Percentiles rank a stretch among this genome's conserved stretches.
These are phyloP conservation scores for Drosophila nannoptera DNA, from an alignment of 1,140 invertebrate species.

Conservation along the genomic window DNA sequence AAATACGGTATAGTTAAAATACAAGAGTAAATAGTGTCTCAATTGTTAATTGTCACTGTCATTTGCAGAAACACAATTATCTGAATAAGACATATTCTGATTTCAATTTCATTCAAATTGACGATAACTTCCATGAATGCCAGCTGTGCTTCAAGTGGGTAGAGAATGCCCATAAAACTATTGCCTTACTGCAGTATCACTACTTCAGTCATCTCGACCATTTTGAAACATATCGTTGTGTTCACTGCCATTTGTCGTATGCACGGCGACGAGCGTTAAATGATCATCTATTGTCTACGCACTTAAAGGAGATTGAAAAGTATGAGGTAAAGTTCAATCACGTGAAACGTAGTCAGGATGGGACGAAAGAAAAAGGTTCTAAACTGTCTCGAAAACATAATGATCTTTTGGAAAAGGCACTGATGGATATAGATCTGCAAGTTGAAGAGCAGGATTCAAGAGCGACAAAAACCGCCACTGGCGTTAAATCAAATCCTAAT, in stretches of 20 bases:
- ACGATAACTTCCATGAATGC: constrained; percentile 69
- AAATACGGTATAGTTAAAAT: constrained; percentile 41
- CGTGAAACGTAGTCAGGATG: constrained; percentile 36
- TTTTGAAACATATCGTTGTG: constrained; percentile 64
- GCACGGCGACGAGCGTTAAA: constrained; percentile 62
- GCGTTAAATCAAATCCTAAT: constrained; percentile 31
- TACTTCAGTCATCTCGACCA: constrained; percentile 70
- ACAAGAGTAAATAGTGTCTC: background rate
- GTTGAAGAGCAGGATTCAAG: constrained; percentile 36
- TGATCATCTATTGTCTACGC: constrained; percentile 57
- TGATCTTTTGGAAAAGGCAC: constrained; percentile 62
- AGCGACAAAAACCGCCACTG: background rate
- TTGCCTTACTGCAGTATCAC: constrained; percentile 71
- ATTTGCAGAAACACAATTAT: constrained; percentile 63
- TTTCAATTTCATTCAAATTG: constrained; percentile 72
- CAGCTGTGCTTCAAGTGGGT: constrained; percentile 71
- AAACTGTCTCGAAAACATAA: constrained; percentile 24
- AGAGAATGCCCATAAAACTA: constrained; percentile 69
- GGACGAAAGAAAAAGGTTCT: constrained; percentile 5
- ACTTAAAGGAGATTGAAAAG: constrained; percentile 63
- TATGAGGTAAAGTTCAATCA: constrained; percentile 59
- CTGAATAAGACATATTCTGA: constrained; percentile 59
- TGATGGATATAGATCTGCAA: constrained; percentile 67
- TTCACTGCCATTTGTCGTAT: constrained; percentile 61
- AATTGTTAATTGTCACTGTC: background rate